These are phyloP conservation scores for Anguilla obscura DNA, from an alignment of 2,797 vertebrate genomes.

Conservation along the genomic window DNA sequence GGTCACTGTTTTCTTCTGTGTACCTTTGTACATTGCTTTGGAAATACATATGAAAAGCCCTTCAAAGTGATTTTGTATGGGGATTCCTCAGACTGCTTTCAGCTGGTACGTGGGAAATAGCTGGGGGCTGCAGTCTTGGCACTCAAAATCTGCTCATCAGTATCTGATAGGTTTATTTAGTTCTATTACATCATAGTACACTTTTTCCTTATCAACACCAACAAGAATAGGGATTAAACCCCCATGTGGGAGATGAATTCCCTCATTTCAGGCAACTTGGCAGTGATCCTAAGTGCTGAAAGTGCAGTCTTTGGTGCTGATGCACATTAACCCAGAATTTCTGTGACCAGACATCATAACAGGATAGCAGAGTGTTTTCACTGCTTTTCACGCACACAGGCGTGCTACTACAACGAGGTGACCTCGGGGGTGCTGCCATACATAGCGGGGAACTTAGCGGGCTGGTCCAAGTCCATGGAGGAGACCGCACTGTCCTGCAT, in stretches of 20 bases:
- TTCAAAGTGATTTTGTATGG: no score
- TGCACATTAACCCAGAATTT: background rate
- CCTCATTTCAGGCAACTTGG: background rate
- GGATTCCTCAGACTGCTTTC: background rate
- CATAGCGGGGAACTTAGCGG: slow-evolving; percentile 69
- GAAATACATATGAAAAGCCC: background rate
- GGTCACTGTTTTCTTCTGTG: background rate
- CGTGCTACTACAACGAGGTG: slow-evolving; percentile 70
- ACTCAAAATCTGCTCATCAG: background rate
- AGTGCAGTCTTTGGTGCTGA: background rate
- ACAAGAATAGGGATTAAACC: background rate
- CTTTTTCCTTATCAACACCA: background rate
- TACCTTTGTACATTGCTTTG: no score
- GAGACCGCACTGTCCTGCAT: slow-evolving; percentile 70
- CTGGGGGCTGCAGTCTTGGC: background rate
- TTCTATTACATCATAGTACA: no score
- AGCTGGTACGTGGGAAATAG: background rate
- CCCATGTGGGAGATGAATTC: background rate
- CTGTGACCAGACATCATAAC: background rate
- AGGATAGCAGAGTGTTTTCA: background rate
- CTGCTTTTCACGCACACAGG: slow-evolving; percentile 55
- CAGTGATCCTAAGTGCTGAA: background rate
- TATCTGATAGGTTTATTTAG: background rate
- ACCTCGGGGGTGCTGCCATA: slow-evolving; percentile 63
- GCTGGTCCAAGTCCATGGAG: slow-evolving; percentile 74